Base-by-base conservation (phyloP, 2,888 invertebrate genomes). In the Eretmocerus hayati region DNA sequence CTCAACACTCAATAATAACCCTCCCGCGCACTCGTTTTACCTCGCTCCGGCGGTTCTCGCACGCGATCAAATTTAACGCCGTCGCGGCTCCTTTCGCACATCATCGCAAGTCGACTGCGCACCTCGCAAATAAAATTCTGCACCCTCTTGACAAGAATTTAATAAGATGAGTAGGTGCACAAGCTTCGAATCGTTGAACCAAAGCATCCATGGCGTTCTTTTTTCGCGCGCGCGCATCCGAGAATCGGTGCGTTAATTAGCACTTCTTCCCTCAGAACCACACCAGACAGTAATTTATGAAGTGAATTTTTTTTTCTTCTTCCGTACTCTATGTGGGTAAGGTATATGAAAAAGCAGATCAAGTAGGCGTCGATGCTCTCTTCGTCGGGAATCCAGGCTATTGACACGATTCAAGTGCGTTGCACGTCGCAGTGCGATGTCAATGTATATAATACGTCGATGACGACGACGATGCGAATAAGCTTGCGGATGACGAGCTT, bases 241-340 rank as follows among this genome's bases (percentile, higher is more conserved):
- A 42, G 44, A 50, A 40, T 46, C 44, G 46, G 33, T 42, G 37
- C 30, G 51, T 47, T 51, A 51, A 51, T 51, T 51, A 51, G 48
- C 41, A 50, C 46, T 22, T 43, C 41, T 23, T 5, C 13, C 15
- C n/a, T n/a, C n/a, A n/a, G n/a, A n/a, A n/a, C n/a, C n/a, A n/a
- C n/a, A n/a, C n/a, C n/a, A n/a, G n/a, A n/a, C n/a, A n/a, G n/a
- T n/a, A n/a, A n/a, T n/a, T n/a, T n/a, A n/a, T n/a, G n/a, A n/a
- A n/a, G n/a, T n/a, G n/a, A n/a, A n/a, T n/a, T n/a, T n/a, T n/a
- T n/a, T n/a, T n/a, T n/a, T n/a, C n/a, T n/a, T n/a, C n/a, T n/a
- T n/a, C n/a, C n/a, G n/a, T n/a, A n/a, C n/a, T n/a, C n/a, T n/a
- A n/a, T n/a, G n/a, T n/a, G n/a, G n/a, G n/a, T n/a, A n/a, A n/a